Base-by-base conservation (phyloP, 2,797 vertebrate genomes). In the Chromis chromis region DNA sequence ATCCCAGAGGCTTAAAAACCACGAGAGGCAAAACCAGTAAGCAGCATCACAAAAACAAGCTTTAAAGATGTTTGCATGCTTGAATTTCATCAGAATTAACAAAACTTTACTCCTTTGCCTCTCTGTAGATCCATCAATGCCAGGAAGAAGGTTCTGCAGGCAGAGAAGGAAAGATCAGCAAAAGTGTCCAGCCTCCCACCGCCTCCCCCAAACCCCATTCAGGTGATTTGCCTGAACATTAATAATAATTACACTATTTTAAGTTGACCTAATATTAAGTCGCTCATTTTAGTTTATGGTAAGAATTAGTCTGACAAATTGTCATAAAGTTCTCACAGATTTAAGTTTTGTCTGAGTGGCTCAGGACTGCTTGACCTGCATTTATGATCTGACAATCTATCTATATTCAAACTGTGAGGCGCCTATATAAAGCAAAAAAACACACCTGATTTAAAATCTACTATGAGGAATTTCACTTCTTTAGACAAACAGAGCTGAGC, bases 151-250 rank as follows among this genome's bases (percentile, higher is more conserved):
- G 96, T 96, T 1, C 88, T 98, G 22, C 88, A 94, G 74, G 75
- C 93, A 12, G 98, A 99, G 89, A 97, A 94, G 86, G 92, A 96
- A 70, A 94, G 98, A 82, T 93, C 98, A 2, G 92, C 95, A 3
- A 96, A 91, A 88, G 93, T 99, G 61, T 94, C 96, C 44, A 95
- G 94, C 69, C 94, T 98, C 6, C 97, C 97, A 0, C 91, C 91
- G 0, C 96, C 95, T 56, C 94, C 87, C 0, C 92, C 95, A 9
- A 74, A 81, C 74, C 95, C 94, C 28, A 88, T 96, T 66, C 94
- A 98, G 95, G 97, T 97, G 59, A 81, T 4, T 33, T 22, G 0
- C 7, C 14, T 14, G 0, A 22, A 42, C 11, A 68, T 6, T 50
- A 2, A 36, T 13, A 31, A 25, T 10, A 39, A 33, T 40, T n/a